Conservation (phyloP, 2,797 vertebrate genomes). For the Pogoniulus pusillus region DNA sequence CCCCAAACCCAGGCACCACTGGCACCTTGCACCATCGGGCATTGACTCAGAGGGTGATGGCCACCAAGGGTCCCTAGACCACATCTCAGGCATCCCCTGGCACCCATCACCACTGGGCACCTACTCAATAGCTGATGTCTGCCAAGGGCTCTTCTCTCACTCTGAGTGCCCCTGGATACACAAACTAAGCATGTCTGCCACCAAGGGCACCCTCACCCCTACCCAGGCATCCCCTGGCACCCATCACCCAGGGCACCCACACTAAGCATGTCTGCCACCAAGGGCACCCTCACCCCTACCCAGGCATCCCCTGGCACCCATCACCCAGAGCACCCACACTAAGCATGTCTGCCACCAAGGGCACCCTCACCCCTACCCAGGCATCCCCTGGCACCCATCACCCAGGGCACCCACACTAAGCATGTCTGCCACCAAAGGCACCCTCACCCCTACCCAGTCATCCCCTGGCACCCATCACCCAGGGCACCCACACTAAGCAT, state of each 20-base stretch:
- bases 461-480: background rate
- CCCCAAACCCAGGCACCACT: accelerated
- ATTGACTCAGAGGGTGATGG: background rate
- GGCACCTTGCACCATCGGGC: background rate
- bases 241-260: background rate
- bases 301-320: background rate
- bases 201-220: background rate
- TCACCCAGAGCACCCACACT: background rate
- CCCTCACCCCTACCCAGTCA: background rate
- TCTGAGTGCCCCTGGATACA: background rate
- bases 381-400: no score
- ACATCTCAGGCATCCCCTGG: background rate
- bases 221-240: background rate
- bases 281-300: no score
- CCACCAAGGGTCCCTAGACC: no score
- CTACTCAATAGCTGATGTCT: background rate
- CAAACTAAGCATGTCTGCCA: accelerated
- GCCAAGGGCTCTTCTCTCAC: background rate
- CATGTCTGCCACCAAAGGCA: background rate
- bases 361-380: no score
- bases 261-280: background rate
- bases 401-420: no score
- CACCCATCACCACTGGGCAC: background rate
- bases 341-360: background rate
- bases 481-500: background rate